phyloP scores from a whole-genome alignment of 2,888 invertebrate species.

The Acleris holmiana region DNA sequence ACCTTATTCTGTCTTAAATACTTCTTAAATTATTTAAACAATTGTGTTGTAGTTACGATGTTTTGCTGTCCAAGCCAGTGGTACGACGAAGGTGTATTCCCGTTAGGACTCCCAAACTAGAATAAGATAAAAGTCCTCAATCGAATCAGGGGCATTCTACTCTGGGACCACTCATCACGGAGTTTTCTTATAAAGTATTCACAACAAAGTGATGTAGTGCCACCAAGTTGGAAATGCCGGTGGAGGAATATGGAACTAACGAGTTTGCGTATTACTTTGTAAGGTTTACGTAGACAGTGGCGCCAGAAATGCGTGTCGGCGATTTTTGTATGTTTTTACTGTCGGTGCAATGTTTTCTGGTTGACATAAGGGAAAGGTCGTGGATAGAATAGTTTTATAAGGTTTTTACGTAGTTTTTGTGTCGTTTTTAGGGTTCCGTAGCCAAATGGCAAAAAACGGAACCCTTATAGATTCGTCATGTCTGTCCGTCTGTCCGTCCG shows the following conservation, averaged over 20 bases:
- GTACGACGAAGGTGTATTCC: slow-evolving; percentile 15
- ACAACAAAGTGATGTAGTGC: slow-evolving; percentile 21
- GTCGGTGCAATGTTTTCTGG: slow-evolving; percentile 8
- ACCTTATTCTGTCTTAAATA: background rate
- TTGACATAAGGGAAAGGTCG: background rate
- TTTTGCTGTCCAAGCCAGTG: background rate
- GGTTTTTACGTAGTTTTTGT: no score
- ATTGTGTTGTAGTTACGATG: background rate
- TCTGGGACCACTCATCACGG: slow-evolving; percentile 31
- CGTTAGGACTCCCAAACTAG: slow-evolving; percentile 9
- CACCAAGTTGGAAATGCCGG: slow-evolving; percentile 3
- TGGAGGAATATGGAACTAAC: slow-evolving; percentile 12
- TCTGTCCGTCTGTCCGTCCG: no score
- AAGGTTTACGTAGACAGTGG: slow-evolving; percentile 1
- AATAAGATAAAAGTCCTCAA: slow-evolving; percentile 32
- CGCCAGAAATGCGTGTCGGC: background rate
- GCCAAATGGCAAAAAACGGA: no score
- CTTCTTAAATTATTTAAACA: background rate
- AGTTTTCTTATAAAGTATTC: slow-evolving; percentile 25
- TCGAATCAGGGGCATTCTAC: slow-evolving; percentile 32
- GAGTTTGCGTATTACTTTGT: background rate
- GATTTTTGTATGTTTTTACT: slow-evolving; percentile 11
- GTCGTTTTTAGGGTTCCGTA: no score
- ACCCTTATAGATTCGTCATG: no score
- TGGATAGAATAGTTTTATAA: no score